Conservation (phyloP, 2,888 invertebrate species). For the Cosmia trapezina region DNA sequence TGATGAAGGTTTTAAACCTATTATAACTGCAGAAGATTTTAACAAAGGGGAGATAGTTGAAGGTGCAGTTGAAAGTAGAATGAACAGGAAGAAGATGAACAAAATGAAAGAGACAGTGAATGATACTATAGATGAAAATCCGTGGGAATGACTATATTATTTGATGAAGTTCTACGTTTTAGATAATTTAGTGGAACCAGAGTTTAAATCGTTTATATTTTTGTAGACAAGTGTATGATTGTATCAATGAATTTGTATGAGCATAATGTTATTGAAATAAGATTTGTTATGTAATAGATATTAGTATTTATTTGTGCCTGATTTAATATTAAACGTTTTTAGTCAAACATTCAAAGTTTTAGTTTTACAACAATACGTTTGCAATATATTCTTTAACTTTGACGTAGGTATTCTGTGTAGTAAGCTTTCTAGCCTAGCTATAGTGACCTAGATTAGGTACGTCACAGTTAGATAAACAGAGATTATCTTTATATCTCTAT, state of each 20-base stretch:
- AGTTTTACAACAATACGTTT: background rate
- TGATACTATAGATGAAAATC: slow-evolving; percentile 83
- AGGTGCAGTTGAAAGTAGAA: slow-evolving; percentile 77
- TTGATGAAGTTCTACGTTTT: slow-evolving; percentile 84
- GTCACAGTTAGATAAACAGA: too few relatives aligned
- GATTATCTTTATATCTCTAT: too few relatives aligned
- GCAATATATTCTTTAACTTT: too few relatives aligned
- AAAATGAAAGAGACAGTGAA: slow-evolving; percentile 81
- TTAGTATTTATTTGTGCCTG: slow-evolving; percentile 49
- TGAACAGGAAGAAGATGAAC: slow-evolving; percentile 78
- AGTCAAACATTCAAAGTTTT: slow-evolving; percentile 32
- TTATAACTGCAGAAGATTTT: slow-evolving; percentile 81
- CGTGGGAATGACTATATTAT: slow-evolving; percentile 89
- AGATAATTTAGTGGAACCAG: slow-evolving; percentile 82
- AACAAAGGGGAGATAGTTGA: slow-evolving; percentile 86
- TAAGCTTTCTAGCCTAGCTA: too few relatives aligned
- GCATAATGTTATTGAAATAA: background rate
- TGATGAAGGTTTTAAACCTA: slow-evolving; percentile 69
- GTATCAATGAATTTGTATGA: slow-evolving; percentile 13
- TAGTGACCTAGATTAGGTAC: too few relatives aligned
- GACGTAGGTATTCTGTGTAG: too few relatives aligned
- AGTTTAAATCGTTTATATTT: slow-evolving; percentile 82
- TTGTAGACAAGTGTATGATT: slow-evolving; percentile 64
- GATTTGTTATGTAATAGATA: slow-evolving; percentile 1
- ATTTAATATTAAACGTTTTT: slow-evolving; percentile 31